These are phyloP conservation scores for Desoria tigrina DNA, from an alignment of 2,888 invertebrate genomes.

Conservation along the genomic window DNA sequence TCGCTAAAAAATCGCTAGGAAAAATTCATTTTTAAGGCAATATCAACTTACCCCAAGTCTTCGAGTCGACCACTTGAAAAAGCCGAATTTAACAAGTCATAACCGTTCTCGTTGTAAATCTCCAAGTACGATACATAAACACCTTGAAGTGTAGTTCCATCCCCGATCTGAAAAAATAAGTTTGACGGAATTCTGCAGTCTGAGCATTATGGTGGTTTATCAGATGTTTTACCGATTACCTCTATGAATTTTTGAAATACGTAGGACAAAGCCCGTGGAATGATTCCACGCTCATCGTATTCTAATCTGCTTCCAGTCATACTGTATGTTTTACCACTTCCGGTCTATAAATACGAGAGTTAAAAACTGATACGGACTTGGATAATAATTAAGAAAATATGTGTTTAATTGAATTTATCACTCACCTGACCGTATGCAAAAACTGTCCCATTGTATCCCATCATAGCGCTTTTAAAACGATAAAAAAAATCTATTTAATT, in stretches of 20 bases:
- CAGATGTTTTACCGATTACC: slow-evolving; percentile 54
- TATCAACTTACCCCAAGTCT: slow-evolving; percentile 60
- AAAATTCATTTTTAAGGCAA: not conserved
- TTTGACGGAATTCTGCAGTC: too few species aligned
- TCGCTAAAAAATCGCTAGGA: not conserved
- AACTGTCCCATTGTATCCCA: slow-evolving; percentile 63
- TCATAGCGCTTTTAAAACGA: slow-evolving; percentile 57
- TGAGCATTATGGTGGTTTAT: too few species aligned
- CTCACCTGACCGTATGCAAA: slow-evolving; percentile 63
- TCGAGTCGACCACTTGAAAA: slow-evolving; percentile 57
- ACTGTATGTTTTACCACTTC: slow-evolving; percentile 63
- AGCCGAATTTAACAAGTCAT: slow-evolving; percentile 60
- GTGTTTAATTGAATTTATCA: too few species aligned
- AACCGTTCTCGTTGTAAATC: slow-evolving; percentile 63
- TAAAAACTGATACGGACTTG: too few species aligned
- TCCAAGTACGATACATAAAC: slow-evolving; percentile 62
- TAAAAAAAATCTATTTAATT: slow-evolving; percentile 31
- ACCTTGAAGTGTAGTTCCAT: slow-evolving; percentile 40
- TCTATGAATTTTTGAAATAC: slow-evolving; percentile 59
- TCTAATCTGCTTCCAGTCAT: slow-evolving; percentile 60
- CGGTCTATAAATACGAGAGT: slow-evolving; percentile 57
- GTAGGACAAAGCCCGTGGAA: slow-evolving; percentile 61
- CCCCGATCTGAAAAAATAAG: slow-evolving; percentile 12
- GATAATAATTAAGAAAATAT: too few species aligned
- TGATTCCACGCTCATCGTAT: slow-evolving; percentile 60